Conservation (phyloP, 2,888 invertebrate genomes). For the Mechanitis mazaeus region DNA sequence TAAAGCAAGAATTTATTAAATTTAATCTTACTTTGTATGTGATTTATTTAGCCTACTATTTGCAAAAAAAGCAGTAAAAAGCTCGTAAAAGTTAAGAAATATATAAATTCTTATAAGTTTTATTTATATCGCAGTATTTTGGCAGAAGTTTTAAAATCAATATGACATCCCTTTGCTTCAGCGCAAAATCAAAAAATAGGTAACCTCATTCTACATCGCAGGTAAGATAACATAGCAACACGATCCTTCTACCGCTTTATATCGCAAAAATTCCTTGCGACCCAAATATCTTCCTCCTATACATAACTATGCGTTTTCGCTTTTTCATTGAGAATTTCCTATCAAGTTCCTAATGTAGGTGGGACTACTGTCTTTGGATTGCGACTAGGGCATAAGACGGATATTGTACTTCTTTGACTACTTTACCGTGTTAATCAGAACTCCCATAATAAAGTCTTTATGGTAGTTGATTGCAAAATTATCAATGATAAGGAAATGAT, state of each 20-base stretch:
- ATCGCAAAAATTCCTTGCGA: constrained; percentile 20
- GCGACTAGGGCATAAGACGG: neutral
- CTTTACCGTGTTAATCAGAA: neutral
- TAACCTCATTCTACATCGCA: neutral
- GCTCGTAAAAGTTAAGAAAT: no score
- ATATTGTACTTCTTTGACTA: neutral
- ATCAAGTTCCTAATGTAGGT: constrained; percentile 6
- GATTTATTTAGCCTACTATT: no score
- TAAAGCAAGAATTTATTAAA: no score
- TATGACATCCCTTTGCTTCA: neutral
- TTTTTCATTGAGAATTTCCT: constrained; percentile 6
- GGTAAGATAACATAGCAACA: constrained; percentile 6
- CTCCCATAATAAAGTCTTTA: no score
- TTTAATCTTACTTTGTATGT: no score
- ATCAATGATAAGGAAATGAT: no score
- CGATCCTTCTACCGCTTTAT: constrained; percentile 6
- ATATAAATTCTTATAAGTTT: no score
- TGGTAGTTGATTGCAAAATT: no score
- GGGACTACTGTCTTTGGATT: constrained; percentile 2
- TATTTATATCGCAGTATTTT: no score
- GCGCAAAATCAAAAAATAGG: constrained; percentile 2
- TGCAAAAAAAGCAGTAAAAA: no score
- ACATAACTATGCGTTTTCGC: constrained; percentile 1
- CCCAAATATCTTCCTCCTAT: constrained; percentile 31
- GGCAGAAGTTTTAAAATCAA: no score